phyloP scores from a whole-genome alignment of 2,113 vertebrate species.

The Hystrix brachyura region DNA sequence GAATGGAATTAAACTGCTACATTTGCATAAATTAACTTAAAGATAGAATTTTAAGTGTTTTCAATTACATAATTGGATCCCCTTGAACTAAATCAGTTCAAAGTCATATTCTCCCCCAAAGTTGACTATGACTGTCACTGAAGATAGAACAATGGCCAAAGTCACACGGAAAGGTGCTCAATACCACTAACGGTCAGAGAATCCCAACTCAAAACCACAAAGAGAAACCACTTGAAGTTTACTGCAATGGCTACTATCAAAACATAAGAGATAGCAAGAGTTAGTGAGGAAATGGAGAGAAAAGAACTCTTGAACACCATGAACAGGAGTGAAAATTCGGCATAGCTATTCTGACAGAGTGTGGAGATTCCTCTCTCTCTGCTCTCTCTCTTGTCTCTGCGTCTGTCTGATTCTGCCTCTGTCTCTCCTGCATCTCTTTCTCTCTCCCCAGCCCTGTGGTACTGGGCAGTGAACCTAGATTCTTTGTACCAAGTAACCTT shows the following conservation, averaged over 20 bases:
- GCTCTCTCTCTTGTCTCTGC: not conserved
- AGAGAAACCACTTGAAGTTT: not conserved
- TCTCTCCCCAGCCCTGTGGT: not conserved
- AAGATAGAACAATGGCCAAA: not conserved
- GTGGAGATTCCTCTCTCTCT: not conserved
- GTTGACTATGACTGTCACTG: not conserved
- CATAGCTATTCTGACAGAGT: not conserved
- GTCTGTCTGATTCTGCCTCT: not conserved
- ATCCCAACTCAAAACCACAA: not conserved
- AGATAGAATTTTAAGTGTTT: not conserved
- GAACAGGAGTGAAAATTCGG: not conserved
- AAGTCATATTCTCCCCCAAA: not conserved
- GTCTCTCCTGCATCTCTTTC: too few relatives aligned
- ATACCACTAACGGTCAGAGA: not conserved
- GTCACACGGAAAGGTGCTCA: not conserved
- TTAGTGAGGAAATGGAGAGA: not conserved
- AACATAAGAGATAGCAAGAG: not conserved
- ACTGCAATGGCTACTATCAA: too few relatives aligned
- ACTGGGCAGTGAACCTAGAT: not conserved
- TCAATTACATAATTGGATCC: not conserved
- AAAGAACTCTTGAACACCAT: not conserved
- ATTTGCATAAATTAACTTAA: not conserved
- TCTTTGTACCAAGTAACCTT: not conserved
- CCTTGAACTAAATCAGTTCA: not conserved
- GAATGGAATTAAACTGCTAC: not conserved